A percentile compares a stretch with the other conserved stretches of the same genome.
These are phyloP conservation scores for Umimayanthus chanpuru DNA, from an alignment of 92 coral and sea anemone genomes.

Conservation along the genomic window DNA sequence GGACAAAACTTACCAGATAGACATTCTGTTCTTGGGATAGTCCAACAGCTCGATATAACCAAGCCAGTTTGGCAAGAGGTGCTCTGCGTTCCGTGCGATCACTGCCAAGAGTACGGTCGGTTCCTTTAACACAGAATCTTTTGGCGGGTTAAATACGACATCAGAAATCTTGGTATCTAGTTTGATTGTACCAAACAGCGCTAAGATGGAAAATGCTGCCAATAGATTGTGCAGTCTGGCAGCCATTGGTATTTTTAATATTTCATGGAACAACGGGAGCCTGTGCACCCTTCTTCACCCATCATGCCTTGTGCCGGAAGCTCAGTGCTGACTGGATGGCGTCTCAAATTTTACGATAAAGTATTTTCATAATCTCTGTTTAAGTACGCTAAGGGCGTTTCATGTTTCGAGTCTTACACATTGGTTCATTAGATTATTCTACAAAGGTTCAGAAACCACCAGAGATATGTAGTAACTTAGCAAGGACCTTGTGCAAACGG, in stretches of 20 bases:
- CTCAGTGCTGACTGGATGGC: neutral
- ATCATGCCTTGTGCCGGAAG: slow-evolving; percentile 56
- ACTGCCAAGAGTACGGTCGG: slow-evolving; percentile 87
- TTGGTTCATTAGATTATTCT: too few relatives aligned
- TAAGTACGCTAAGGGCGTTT: too few relatives aligned
- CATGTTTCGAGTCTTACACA: too few relatives aligned
- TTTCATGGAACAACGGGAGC: neutral
- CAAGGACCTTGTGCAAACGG: too few relatives aligned
- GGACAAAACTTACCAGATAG: slow-evolving; percentile 81
- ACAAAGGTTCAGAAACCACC: too few relatives aligned
- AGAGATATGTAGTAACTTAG: too few relatives aligned
- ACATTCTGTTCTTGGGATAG: slow-evolving; percentile 90
- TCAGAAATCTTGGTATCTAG: slow-evolving; percentile 67
- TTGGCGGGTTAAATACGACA: slow-evolving; percentile 53
- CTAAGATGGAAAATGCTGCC: slow-evolving; percentile 18
- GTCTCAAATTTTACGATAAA: too few relatives aligned
- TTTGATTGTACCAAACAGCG: slow-evolving; percentile 29
- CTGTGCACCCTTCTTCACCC: neutral
- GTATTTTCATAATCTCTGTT: too few relatives aligned
- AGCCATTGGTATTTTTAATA: slow-evolving; percentile 41
- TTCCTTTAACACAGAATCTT: slow-evolving; percentile 64
- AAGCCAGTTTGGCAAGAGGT: slow-evolving; percentile 92
- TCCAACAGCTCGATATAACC: slow-evolving; percentile 90
- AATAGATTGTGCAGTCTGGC: neutral
- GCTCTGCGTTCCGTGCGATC: slow-evolving; percentile 88